Evolutionary conservation across 2,797 vertebrate genomes (phyloP).

Genomic region (Hemibagrus guttatus): DNA sequence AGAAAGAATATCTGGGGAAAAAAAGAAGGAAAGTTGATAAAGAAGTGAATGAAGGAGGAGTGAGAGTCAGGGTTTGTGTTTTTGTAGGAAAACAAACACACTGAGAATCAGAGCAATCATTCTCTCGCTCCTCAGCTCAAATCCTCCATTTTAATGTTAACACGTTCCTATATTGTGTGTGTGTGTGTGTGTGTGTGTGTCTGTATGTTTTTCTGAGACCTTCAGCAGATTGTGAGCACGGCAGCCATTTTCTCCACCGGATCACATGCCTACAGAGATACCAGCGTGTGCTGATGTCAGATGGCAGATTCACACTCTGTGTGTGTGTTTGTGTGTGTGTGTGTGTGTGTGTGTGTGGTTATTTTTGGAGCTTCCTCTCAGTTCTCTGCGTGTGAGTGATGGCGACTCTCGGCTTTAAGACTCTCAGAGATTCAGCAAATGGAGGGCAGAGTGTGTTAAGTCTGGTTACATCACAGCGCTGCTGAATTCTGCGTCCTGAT

Average conservation of each 20-base stretch:
- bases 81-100: not conserved
- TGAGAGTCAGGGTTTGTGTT: not conserved
- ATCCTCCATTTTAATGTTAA: not conserved
- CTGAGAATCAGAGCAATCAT: not conserved
- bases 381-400: constrained; percentile 53
- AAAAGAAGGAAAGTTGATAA: not conserved
- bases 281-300: constrained; percentile 66
- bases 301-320: constrained; percentile 54
- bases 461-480: constrained; percentile 29
- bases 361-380: constrained; percentile 59
- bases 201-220: not conserved
- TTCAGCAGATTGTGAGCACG: constrained; percentile 39
- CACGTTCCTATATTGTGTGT: not conserved
- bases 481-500: not conserved
- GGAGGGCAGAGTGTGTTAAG: constrained; percentile 8
- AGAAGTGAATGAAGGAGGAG: not conserved
- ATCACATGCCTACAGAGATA: constrained; percentile 59
- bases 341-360: constrained; percentile 50
- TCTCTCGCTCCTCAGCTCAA: not conserved
- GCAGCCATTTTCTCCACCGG: constrained; percentile 60
- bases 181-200: too few species aligned
- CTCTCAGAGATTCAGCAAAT: constrained; percentile 28
- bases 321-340: constrained; percentile 28
- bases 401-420: constrained; percentile 38
- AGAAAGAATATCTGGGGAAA: not conserved